Evolutionary conservation across 1,140 invertebrate species (phyloP), one percentile per base, ranked within the genome.

Genomic region (Protaetia brevitarsis): DNA sequence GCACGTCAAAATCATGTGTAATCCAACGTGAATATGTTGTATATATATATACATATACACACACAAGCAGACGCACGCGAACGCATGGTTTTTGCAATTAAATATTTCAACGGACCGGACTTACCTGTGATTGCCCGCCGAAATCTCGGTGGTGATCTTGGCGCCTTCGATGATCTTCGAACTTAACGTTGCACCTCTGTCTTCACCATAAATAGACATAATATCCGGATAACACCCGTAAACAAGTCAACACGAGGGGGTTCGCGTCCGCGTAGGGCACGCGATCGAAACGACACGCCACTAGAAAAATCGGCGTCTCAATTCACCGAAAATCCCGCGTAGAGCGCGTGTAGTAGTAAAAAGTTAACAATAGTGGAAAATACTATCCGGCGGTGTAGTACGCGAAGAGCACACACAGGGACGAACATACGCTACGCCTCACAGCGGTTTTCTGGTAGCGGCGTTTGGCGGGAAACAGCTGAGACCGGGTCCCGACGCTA

Each of bases 401-500:
- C 65, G 68, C 66, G 63, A 59, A 65, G 66, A 71, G 72, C 76
- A 74, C 74, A 73, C 69, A 6, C 60, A 73, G 74, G 68, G 70
- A 72, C 70, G 67, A 77, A 74, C 75, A 73, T 73, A 78, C 77
- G 72, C 74, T 73, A 78, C 73, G 75, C 72, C 80, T 79, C 77
- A 76, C 78, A 79, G 80, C 77, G 72, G 79, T 82, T 83, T 81
- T 81, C 82, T 83, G 84, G 81, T 84, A 83, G 82, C 81, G 80
- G 78, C 78, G 79, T 81, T 84, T 85, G 83, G 83, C 84, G 84
- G 84, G 84, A 86, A 86, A 86, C 84, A 86, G 84, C 84, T 86
- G 84, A 85, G 84, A 79, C 78, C 79, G 68, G 73, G 76, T 75
- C 73, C 77, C 26, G 41, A 78, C 77, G 78, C 75, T 76, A 76